phyloP scores from a whole-genome alignment of 1,140 invertebrate genomes.

The Trichogramma pretiosum region DNA sequence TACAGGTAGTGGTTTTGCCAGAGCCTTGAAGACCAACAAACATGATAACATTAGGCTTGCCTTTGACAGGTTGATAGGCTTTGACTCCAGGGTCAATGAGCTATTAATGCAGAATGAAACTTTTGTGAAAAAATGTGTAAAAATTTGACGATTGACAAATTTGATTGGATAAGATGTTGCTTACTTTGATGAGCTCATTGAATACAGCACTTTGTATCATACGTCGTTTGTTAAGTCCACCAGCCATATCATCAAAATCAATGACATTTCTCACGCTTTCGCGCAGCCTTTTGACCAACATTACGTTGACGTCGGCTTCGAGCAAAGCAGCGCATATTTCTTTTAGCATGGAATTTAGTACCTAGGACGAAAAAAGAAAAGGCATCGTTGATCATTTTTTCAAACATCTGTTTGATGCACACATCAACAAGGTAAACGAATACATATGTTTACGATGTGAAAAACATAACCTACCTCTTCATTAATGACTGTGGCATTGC shows the following conservation, averaged over 20 bases:
- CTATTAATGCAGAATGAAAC: slow-evolving; percentile 40
- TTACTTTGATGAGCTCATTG: slow-evolving; percentile 94
- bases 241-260: slow-evolving; percentile 99
- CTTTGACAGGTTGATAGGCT: slow-evolving; percentile 93
- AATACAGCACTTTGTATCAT: slow-evolving; percentile 99
- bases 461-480: slow-evolving; percentile 67
- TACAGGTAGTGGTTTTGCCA: slow-evolving; percentile 99
- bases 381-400: slow-evolving; percentile 11
- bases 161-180: not conserved
- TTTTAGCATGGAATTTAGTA: slow-evolving; percentile 98
- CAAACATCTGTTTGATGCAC: not conserved
- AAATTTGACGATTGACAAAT: not conserved
- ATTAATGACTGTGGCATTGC: slow-evolving; percentile 98
- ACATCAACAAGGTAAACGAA: not conserved
- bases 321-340: slow-evolving; percentile 95
- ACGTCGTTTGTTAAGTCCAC: slow-evolving; percentile 92
- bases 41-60: slow-evolving; percentile 95
- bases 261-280: slow-evolving; percentile 98
- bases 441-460: slow-evolving; percentile 15
- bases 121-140: not conserved
- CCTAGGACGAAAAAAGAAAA: slow-evolving; percentile 50
- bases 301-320: slow-evolving; percentile 98
- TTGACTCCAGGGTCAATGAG: slow-evolving; percentile 97
- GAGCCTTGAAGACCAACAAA: slow-evolving; percentile 99
- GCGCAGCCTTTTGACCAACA: slow-evolving; percentile 88